Conservation (phyloP, 2,888 invertebrate genomes). For the Antitype chi region DNA sequence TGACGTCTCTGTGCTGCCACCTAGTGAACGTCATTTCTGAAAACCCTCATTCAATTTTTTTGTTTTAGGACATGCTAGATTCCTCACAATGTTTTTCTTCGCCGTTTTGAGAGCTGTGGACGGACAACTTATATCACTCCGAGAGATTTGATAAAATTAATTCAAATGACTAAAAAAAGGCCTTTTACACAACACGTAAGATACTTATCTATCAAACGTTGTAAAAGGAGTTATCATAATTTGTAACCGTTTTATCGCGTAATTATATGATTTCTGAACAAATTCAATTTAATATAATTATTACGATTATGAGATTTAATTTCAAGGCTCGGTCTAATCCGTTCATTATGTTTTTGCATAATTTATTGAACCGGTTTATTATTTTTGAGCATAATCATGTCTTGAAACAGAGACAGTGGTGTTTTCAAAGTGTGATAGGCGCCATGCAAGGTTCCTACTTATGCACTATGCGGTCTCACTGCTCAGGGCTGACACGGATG, state of each 20-base stretch:
- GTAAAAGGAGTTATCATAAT: conserved; percentile 48
- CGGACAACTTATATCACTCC: conserved; percentile 2
- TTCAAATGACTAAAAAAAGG: conserved; percentile 30
- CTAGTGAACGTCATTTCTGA: too few species aligned
- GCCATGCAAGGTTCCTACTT: conserved; percentile 60
- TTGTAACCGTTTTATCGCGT: conserved; percentile 54
- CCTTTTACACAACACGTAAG: conserved; percentile 25
- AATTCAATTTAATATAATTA: conserved; percentile 67
- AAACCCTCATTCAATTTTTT: too few species aligned
- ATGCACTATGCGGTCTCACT: conserved; percentile 41
- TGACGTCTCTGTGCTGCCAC: too few species aligned
- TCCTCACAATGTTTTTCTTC: too few species aligned
- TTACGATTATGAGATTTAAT: conserved; percentile 69
- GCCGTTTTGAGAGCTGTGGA: not conserved
- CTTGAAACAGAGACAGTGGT: conserved; percentile 56
- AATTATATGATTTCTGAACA: conserved; percentile 65
- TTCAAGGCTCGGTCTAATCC: conserved; percentile 69
- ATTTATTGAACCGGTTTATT: conserved; percentile 68
- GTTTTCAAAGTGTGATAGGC: conserved; percentile 63
- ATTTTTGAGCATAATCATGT: conserved; percentile 58
- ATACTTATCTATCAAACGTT: conserved; percentile 36
- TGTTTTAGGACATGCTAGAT: too few species aligned
- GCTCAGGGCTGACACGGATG: conserved; percentile 46
- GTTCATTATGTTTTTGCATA: conserved; percentile 71
- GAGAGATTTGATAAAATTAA: conserved; percentile 33